Evolutionary conservation across 1,140 invertebrate genomes (phyloP), one percentile per base, ranked within the genome.

Genomic region (Bradysia coprophila): DNA sequence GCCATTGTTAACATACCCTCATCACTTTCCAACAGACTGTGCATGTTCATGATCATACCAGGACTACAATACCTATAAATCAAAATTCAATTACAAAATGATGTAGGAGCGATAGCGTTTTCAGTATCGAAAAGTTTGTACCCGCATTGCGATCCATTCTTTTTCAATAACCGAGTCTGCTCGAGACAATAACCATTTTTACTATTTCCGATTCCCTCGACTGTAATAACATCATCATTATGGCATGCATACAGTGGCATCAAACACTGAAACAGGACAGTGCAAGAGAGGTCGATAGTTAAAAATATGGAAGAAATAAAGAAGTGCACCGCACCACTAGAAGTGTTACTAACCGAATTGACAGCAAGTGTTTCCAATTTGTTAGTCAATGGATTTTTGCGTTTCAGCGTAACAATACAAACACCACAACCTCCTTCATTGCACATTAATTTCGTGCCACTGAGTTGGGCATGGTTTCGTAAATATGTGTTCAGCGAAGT

Each of bases 371-470:
- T 68, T 45, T 69, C 55, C 45, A 54, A 51, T 55, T 68, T 67
- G 46, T 65, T 63, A 13, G 54, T 66, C 2, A 65, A 53, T 9
- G 73, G 68, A 48, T 77, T 61, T 2, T 57, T 54, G 3, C 64
- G 60, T 32, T 62, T 65, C 2, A 73, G 73, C 4, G 75, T 61
- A 3, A 88, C 83, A 16, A 85, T 64, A 52, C 85, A 91, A 1
- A 71, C 70, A 0, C 86, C 85, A 52, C 86, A 90, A 2, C 83
- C 83, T 20, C 83, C 87, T 59, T 91, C 84, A 11, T 68, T 61
- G 49, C 85, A 90, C 76, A 82, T 82, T 5, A 64, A 67, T 53
- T 90, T 89, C 0, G 82, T 88, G 6, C 82, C 84, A 23, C 68
- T 75, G 0, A 86, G 62, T 32, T 75, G 65, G 1, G 73, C 73